Evolutionary conservation across 64 coral and sea anemone species (phyloP), one percentile per base, ranked within the genome.

Genomic region (Montipora efflorescens): DNA sequence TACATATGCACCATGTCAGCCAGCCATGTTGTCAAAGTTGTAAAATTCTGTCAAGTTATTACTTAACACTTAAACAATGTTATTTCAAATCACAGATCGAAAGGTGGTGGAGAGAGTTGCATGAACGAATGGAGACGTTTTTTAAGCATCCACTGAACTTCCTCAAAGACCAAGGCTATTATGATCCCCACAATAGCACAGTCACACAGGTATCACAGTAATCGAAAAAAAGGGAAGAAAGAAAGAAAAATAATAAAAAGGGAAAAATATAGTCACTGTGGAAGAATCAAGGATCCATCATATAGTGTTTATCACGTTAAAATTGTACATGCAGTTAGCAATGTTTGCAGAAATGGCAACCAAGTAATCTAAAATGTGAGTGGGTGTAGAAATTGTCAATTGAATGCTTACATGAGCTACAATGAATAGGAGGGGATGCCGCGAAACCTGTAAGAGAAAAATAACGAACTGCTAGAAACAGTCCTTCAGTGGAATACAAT

Each of bases 121-220:
- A 90, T 49, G 88, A 90, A 48, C 74, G 78, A 57, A 28, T 91
- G 53, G 89, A 91, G 77, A 81, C 81, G 68, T 91, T 82, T 83
- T 83, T 76, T 50, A 91, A 91, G 69, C 55, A 83, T 75, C 79
- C 49, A 49, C 69, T 91, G 69, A 91, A 83, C 67, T 78, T 48
- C 55, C 77, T 84, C 9, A 91, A 91, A 74, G 90, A 91, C 79
- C 90, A 91, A 59, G 80, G 80, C 10, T 69, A 92, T 92, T 92
- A 84, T 92, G 90, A 84, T 59, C 90, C 90, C 74, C 69, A 92
- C 61, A 76, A 92, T 76, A 77, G 68, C 22, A 92, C 5, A 59
- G 58, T 78, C 28, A 28, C 28, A 28, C 28, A 28, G 28, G 28
- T 28, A 28, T 28, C 28, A 28, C 28, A 28, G 28, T 28, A 78